These are phyloP conservation scores for Steinernema feltiae DNA, from an alignment of 1,140 invertebrate genomes.

Conservation along the genomic window DNA sequence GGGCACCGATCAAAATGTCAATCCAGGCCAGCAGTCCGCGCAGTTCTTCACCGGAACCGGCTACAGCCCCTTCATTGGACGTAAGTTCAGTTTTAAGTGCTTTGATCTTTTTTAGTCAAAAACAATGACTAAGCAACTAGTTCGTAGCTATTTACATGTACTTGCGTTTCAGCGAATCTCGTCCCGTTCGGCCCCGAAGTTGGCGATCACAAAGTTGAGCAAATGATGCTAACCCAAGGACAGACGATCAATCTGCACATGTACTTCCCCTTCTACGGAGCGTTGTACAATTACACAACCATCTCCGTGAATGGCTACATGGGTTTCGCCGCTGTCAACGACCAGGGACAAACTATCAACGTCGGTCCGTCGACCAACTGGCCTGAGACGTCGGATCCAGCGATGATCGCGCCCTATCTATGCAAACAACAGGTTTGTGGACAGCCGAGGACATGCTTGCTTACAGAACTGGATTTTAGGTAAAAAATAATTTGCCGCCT, in stretches of 20 bases:
- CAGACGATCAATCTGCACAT: slow-evolving; percentile 41
- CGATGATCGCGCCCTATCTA: slow-evolving; percentile 43
- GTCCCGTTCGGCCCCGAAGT: slow-evolving; percentile 38
- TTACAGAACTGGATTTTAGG: slow-evolving; percentile 13
- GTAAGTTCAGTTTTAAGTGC: slow-evolving; percentile 13
- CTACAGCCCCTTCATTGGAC: slow-evolving; percentile 32
- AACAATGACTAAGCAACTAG: background rate
- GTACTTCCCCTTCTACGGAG: slow-evolving; percentile 41
- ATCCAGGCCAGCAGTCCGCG: background rate
- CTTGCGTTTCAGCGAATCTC: slow-evolving; percentile 32
- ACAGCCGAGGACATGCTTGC: background rate
- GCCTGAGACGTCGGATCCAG: slow-evolving; percentile 34
- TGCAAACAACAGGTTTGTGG: slow-evolving; percentile 33
- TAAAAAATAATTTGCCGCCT: slow-evolving; percentile 21
- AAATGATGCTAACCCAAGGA: slow-evolving; percentile 32
- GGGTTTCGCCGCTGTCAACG: slow-evolving; percentile 39
- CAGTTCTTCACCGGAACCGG: slow-evolving; percentile 31
- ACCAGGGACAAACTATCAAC: slow-evolving; percentile 41
- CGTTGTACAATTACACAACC: slow-evolving; percentile 41
- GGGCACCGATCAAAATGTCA: background rate
- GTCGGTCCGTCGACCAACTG: slow-evolving; percentile 38
- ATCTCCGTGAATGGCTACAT: slow-evolving; percentile 40
- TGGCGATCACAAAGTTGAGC: slow-evolving; percentile 37
- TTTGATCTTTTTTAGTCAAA: background rate
- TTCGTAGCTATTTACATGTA: background rate